These are phyloP conservation scores for Noturus placidus DNA, from an alignment of 2,113 vertebrate genomes.

Conservation along the genomic window DNA sequence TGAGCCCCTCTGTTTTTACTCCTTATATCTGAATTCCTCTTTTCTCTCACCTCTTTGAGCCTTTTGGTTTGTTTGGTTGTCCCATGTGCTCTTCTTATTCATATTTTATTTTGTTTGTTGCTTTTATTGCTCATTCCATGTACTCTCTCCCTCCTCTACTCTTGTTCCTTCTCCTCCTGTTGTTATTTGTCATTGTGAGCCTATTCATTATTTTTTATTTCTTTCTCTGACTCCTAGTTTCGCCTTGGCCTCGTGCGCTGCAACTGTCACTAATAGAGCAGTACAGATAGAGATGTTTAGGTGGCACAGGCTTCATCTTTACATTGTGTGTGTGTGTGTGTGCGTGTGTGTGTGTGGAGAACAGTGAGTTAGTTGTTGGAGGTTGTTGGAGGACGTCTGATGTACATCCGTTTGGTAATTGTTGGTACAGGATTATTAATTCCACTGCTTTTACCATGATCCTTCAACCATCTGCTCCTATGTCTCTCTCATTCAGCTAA, in stretches of 20 bases:
- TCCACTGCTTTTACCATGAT: not conserved
- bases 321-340: not conserved
- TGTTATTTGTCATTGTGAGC: not conserved
- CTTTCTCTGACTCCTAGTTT: not conserved
- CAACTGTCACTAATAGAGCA: conserved; percentile 7
- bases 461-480: conserved; percentile 23
- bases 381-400: not conserved
- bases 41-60: not conserved
- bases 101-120: conserved; percentile 8
- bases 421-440: not conserved
- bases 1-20: not conserved
- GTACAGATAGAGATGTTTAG: not conserved
- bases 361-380: not conserved
- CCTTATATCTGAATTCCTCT: not conserved
- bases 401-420: not conserved
- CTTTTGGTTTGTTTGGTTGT: not conserved
- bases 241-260: not conserved
- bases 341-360: not conserved
- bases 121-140: not conserved
- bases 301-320: not conserved
- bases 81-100: not conserved
- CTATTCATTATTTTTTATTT: not conserved
- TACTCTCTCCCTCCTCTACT: not conserved
- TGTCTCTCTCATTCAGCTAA: conserved; percentile 19
- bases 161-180: not conserved